Percentiles rank a stretch among this genome's conserved stretches.
phyloP scores from a whole-genome alignment of 2,888 invertebrate genomes.

The Pyralis farinalis region DNA sequence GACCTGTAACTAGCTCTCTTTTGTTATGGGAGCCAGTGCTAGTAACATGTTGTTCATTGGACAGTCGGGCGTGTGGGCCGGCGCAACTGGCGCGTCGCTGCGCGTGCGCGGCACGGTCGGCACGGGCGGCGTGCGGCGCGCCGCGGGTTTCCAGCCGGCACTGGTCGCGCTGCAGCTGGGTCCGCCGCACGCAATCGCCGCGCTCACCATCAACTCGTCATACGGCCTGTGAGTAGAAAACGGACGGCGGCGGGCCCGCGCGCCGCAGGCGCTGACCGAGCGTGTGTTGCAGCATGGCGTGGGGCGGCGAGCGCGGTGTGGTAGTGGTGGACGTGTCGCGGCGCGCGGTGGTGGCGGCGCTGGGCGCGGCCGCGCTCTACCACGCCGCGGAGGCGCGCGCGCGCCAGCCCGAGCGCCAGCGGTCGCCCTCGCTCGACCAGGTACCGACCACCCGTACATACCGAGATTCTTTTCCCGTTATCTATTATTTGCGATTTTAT shows the following conservation, averaged over 20 bases:
- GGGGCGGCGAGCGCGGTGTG: slow-evolving; percentile 97
- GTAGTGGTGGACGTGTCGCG: slow-evolving; percentile 97
- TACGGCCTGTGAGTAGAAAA: slow-evolving; percentile 94
- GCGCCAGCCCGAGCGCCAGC: slow-evolving; percentile 85
- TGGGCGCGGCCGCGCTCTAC: slow-evolving; percentile 95
- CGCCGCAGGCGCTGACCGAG: not conserved
- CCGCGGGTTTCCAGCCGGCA: slow-evolving; percentile 98
- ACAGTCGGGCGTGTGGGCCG: slow-evolving; percentile 3
- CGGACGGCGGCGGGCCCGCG: not conserved
- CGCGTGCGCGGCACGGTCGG: slow-evolving; percentile 65
- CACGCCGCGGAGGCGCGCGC: slow-evolving; percentile 90
- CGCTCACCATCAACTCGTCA: slow-evolving; percentile 96
- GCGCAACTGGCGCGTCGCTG: slow-evolving; percentile 27
- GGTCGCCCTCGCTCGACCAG: slow-evolving; percentile 95
- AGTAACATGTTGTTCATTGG: not conserved
- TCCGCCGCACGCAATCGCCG: slow-evolving; percentile 91
- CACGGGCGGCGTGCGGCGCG: slow-evolving; percentile 84
- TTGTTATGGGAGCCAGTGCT: too few species aligned
- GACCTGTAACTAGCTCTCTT: too few species aligned
- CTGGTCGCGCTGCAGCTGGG: slow-evolving; percentile 95
- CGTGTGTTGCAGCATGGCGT: slow-evolving; percentile 88
- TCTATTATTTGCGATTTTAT: slow-evolving; percentile 20
- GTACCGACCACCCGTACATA: slow-evolving; percentile 66
- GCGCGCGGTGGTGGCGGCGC: slow-evolving; percentile 92
- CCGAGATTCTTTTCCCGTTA: slow-evolving; percentile 8